Evolutionary conservation across 2,113 vertebrate genomes (phyloP), one percentile per base, ranked within the genome.

Genomic region (Oryzias woworae): DNA sequence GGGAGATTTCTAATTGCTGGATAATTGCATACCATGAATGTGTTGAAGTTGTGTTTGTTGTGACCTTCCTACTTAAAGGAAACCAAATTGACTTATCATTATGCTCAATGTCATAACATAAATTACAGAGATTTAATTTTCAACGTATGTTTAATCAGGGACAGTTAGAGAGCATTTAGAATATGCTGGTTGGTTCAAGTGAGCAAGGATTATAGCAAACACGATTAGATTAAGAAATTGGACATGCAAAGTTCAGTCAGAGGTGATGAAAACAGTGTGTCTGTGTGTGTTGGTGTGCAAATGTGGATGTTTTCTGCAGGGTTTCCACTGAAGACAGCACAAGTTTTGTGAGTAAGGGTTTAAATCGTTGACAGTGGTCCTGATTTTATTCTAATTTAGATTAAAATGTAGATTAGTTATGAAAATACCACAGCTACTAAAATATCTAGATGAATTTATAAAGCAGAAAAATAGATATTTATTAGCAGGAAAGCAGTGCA

Each of bases 1-100:
- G 45, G 62, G 62, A 81, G 68, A 71, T 71, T 65, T 73, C 79
- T 85, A 86, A 86, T 86, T 87, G 75, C 43, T 1, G 46, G 31
- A 36, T 86, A 82, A 87, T 84, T 79, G 48, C 64, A 80, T 45
- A 75, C 65, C 60, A 78, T 55, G 45, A 57, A 51, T 55, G 69
- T 59, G 72, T 61, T 41, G 64, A 62, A 71, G 70, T 75, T 41
- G 55, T 66, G 78, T 85, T 79, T 83, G 75, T 66, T 77, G 31
- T 59, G 75, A 67, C 69, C 75, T 55, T 31, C 48, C 58, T 71
- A 66, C 65, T 86, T 74, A 75, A 22, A 70, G 22, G 50, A 71
- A 77, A 71, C 44, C 14, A 13, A 71, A 71, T 69, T 60, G 71
- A 51, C 69, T 63, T 71, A 76, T 49, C 69, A 71, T 81, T 73